Evolutionary conservation across 1,140 invertebrate species (phyloP).

Genomic region (Acyrthosiphon pisum): DNA sequence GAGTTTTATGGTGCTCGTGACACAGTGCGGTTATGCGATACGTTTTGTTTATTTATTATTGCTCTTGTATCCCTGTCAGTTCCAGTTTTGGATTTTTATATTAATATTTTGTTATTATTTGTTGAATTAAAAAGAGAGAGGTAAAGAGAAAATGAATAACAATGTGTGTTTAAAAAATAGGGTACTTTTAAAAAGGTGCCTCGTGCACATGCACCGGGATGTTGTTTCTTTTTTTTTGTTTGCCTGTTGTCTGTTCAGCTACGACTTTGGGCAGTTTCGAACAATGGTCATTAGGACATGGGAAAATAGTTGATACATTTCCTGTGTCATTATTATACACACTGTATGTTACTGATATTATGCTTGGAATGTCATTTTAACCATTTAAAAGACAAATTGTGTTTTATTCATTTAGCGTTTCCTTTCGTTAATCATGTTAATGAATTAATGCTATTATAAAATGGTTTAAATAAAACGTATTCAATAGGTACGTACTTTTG

Average conservation of each 20-base stretch:
- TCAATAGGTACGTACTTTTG: background rate
- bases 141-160: constrained; percentile 21
- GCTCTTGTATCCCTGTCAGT: constrained; percentile 55
- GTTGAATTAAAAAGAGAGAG: constrained; percentile 43
- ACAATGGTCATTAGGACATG: constrained; percentile 51
- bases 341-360: background rate
- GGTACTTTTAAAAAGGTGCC: constrained; percentile 43
- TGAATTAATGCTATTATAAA: background rate
- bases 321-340: constrained; percentile 30
- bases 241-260: background rate
- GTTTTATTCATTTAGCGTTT: constrained; percentile 9
- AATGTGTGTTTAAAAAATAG: constrained; percentile 35
- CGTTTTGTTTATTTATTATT: constrained; percentile 55
- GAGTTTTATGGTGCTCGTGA: constrained; percentile 41
- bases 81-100: constrained; percentile 55
- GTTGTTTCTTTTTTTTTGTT: constrained; percentile 43
- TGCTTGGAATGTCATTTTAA: constrained; percentile 23
- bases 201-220: constrained; percentile 26
- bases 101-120: constrained; percentile 53
- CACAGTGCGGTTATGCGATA: constrained; percentile 44
- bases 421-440: background rate
- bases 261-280: constrained; percentile 39
- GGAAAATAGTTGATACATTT: constrained; percentile 38
- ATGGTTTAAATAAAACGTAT: background rate
- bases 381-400: constrained; percentile 5